Base-by-base conservation (phyloP, 1,140 invertebrate species). In the Lepidurus arcticus region DNA sequence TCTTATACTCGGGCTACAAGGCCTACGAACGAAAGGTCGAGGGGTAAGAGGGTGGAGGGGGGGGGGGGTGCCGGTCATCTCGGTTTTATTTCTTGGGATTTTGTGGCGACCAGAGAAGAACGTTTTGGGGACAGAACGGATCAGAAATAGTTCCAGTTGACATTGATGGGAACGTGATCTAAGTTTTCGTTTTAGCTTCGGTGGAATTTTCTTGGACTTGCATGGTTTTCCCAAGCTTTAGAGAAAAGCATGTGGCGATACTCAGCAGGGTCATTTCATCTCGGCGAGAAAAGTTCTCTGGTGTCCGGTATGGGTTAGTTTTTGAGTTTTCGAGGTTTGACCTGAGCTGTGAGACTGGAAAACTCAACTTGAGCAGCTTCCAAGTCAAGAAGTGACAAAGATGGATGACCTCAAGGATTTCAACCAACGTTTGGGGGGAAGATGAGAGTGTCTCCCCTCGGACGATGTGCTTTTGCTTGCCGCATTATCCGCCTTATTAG, bases 301-400 rank as follows among this genome's bases (percentile, higher is more conserved):
- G 53, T 65, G 53, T 65, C 53, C 53, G 53, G 53, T 65, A 34
- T 4, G 34, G 34, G 4, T 24, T 24, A 34, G 34, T 34, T 34
- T 34, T 65, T 0, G 16, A 65, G 53, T 21, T n/a, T 7, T 21
- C 53, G 53, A 65, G 53, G 16, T 65, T 65, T 13, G 21, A 13
- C 53, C 53, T 65, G 53, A 65, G 53, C 53, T 65, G 21, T n/a
- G 21, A 65, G 53, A 65, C 16, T 65, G 53, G 16, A 21, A 65
- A 21, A 65, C 16, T 65, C 16, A 65, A 21, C 53, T 65, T 13
- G 53, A 34, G 34, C 34, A 34, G 34, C 34, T 34, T 65, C 21
- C 53, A 21, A 65, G 53, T 65, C 53, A 65, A 65, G 21, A 65
- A 65, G 53, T 65, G 53, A 65, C 53, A 65, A 9, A 65, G 53